Evolutionary conservation across 2,113 vertebrate species (phyloP).

Genomic region (Petroica traversi): DNA sequence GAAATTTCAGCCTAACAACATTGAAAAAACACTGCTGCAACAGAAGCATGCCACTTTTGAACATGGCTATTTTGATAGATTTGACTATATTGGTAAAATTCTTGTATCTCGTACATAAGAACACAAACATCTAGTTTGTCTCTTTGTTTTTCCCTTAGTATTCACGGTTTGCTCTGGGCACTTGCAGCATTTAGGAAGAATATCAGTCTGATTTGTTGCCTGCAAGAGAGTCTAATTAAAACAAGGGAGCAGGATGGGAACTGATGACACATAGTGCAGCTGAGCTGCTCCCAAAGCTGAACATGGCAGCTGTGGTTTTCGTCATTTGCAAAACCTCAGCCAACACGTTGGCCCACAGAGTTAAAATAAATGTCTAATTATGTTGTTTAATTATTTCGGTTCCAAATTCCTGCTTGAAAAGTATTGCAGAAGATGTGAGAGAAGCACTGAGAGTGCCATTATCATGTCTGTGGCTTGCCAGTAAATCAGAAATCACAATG

Average conservation of each 20-base stretch:
- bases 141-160: constrained; percentile 7
- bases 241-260: constrained; percentile 27
- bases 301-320: constrained; percentile 37
- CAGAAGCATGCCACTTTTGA: not conserved
- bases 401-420: constrained; percentile 32
- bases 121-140: constrained; percentile 35
- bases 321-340: constrained; percentile 51
- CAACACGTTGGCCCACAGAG: constrained; percentile 50
- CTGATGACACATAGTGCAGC: constrained; percentile 47
- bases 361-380: constrained; percentile 66
- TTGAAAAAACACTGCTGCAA: not conserved
- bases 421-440: not conserved
- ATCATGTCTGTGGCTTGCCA: not conserved
- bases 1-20: not conserved
- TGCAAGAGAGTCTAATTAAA: constrained; percentile 66
- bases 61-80: not conserved
- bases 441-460: not conserved
- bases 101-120: not conserved
- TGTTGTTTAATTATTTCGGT: not conserved
- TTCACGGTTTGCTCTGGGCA: constrained; percentile 39
- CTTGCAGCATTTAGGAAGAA: constrained; percentile 45
- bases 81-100: not conserved
- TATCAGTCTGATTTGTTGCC: constrained; percentile 65
- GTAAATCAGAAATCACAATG: not conserved
- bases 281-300: constrained; percentile 57